These are phyloP conservation scores for Polietes domitor DNA, from an alignment of 2,888 invertebrate genomes.

Conservation along the genomic window DNA sequence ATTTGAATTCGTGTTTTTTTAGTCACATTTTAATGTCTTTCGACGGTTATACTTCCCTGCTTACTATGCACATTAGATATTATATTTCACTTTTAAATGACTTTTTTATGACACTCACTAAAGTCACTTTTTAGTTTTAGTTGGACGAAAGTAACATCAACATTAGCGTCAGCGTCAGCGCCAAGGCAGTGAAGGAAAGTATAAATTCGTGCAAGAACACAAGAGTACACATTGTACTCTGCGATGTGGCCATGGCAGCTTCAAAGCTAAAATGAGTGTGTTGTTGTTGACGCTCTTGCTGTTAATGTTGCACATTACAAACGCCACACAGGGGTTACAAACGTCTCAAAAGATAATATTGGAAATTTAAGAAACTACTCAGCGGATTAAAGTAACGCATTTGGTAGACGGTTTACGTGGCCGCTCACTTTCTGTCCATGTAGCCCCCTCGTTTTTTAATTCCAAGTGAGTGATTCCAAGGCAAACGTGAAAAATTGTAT, in stretches of 20 bases:
- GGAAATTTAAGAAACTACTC: no score
- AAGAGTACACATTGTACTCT: not conserved
- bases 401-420: no score
- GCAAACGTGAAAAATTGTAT: no score
- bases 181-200: not conserved
- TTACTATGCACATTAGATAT: not conserved
- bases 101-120: constrained; percentile 17
- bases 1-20: not conserved
- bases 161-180: not conserved
- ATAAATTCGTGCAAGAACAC: not conserved
- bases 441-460: no score
- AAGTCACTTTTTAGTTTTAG: constrained; percentile 26
- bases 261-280: not conserved
- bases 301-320: constrained; percentile 1
- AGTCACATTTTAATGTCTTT: not conserved
- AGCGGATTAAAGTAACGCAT: no score
- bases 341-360: no score
- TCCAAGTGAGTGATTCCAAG: no score
- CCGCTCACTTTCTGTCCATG: no score
- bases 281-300: not conserved
- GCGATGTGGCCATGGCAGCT: not conserved
- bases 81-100: constrained; percentile 24
- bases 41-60: not conserved
- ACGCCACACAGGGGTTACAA: no score
- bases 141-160: constrained; percentile 1